Base-by-base conservation (phyloP, 2,888 invertebrate genomes). In the Fragum sueziense region DNA sequence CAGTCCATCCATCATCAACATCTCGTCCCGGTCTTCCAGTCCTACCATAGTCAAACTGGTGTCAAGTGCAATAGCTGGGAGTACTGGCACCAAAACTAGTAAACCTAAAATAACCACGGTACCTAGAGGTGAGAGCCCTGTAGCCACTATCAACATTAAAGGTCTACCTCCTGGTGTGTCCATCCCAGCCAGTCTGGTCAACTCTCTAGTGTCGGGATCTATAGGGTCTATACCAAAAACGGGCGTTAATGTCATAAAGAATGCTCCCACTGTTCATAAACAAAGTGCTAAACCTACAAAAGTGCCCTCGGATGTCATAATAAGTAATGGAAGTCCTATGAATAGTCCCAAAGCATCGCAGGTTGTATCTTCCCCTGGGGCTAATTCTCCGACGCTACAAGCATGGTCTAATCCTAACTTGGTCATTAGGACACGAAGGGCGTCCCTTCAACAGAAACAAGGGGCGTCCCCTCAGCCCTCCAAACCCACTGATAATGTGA, bases 341-440 rank as follows among this genome's bases (percentile, higher is more conserved):
- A 61, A 33, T n/a, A 61, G 67, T 27, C 51, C 52, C 29, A 52
- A 33, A 69, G 47, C 52, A 9, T 17, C 67, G 25, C 69, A 69
- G 25, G 69, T 69, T 17, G 54, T 59, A 11, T 47, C 59, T 9
- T 59, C 80, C 20, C 57, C 70, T 17, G 65, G 74, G n/a, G n/a
- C 74, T 0, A 77, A 74, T 71, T 71, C 81, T 4, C 65, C 79
- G 20, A 73, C 80, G 6, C 87, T 91, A 1, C 89, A 89, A 70
- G 92, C 93, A 0, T 93, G 92, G 90, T 93, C 92, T 22, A 93
- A 93, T 83, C 93, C 92, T 25, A 93, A 93, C 80, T 87, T 93
- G 70, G 93, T 93, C 9, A 93, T 93, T 52, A 87, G 93, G 37
- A 93, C 93, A 0, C 82, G 93, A 20, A 83, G 79, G 89, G 87